Percentiles rank a stretch among this genome's conserved stretches.
phyloP scores from a whole-genome alignment of 1,140 invertebrate species.

The Brachionus paranguensis region DNA sequence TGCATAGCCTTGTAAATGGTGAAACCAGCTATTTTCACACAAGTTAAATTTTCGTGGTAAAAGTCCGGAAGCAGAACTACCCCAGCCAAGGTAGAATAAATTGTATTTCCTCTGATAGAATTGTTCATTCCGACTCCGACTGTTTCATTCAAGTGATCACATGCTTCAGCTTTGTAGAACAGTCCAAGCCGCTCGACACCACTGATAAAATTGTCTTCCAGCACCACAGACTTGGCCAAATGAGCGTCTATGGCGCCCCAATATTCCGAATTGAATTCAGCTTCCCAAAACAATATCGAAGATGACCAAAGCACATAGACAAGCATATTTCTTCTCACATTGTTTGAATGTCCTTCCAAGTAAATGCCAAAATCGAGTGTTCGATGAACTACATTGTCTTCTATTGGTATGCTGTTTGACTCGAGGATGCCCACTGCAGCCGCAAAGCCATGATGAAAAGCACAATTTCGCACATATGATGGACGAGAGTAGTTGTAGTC shows the following conservation, averaged over 20 bases:
- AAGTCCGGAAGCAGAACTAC: not conserved
- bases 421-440: not conserved
- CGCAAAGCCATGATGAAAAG: not conserved
- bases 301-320: conserved; percentile 43
- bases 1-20: conserved; percentile 6
- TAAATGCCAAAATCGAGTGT: conserved; percentile 34
- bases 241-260: conserved; percentile 45
- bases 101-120: conserved; percentile 42
- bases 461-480: conserved; percentile 27
- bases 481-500: conserved; percentile 40
- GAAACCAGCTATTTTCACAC: not conserved
- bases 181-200: conserved; percentile 46
- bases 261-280: conserved; percentile 43
- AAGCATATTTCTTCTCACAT: conserved; percentile 45
- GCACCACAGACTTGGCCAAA: conserved; percentile 41
- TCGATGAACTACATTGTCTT: conserved; percentile 37
- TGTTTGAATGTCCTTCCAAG: conserved; percentile 8
- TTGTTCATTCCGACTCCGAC: not conserved
- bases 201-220: conserved; percentile 46
- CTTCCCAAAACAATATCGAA: conserved; percentile 41
- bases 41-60: conserved; percentile 42
- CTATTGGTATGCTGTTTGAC: conserved; percentile 4
- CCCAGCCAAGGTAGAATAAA: conserved; percentile 4
- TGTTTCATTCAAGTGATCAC: not conserved
- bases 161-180: conserved; percentile 42